Evolutionary conservation across 2,113 vertebrate species (phyloP), one percentile per base, ranked within the genome.

Genomic region (Megaleporinus macrocephalus): DNA sequence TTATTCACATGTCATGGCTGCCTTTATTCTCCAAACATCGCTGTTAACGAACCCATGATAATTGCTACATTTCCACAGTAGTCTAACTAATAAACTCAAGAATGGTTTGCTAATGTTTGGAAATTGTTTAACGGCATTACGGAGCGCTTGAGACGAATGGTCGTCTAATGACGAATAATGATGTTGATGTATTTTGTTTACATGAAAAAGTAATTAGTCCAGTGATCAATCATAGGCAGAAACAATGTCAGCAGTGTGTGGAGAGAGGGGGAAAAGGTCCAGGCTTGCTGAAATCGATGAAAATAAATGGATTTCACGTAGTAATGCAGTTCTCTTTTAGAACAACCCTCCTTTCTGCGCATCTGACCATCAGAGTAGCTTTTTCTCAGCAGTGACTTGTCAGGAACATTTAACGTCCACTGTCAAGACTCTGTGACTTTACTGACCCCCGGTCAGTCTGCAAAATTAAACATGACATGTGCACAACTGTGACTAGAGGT

Each of bases 381-480:
- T 81, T 86, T 36, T 36, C 51, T 78, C 74, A 80, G 76, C 70
- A 78, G 66, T 76, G 84, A 65, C 86, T 59, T 87, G 89, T 90
- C 91, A 89, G 20, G 83, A 84, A 47, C 81, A 65, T 83, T 91
- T 88, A 89, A 79, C 57, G 15, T 84, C 87, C 71, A 20, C 83
- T 68, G 76, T 82, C 71, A 61, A 15, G 83, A 83, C 78, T n/a
- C 44, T 76, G 75, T 84, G 84, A 85, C 86, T 47, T 72, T 79
- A 33, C 10, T 61, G 87, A 85, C 49, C 86, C 78, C 55, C 26
- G 16, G 13, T 74, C 41, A 83, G 83, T 88, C 81, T 33, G 51
- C 55, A 87, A 18, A 88, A 91, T 89, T 75, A 81, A 87, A 66
- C 66, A 36, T 72, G 87, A 90, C 83, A 10, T 66, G 81, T 87